phyloP scores from a whole-genome alignment of 2,113 vertebrate species.

The Rhea pennata region DNA sequence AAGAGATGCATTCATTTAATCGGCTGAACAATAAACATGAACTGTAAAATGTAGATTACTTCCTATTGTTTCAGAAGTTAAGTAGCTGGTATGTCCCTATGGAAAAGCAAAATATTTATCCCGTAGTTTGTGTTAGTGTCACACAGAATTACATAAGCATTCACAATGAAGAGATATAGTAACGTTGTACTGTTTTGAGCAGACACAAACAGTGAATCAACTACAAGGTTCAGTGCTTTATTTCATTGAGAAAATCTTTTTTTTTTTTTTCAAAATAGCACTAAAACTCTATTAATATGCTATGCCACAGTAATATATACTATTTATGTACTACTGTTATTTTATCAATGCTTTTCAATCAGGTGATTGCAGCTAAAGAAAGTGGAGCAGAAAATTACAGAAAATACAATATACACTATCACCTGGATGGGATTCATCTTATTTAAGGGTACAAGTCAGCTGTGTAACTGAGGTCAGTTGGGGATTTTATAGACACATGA shows the following conservation, averaged over 20 bases:
- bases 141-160: background rate
- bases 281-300: background rate
- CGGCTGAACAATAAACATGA: slow-evolving; percentile 15
- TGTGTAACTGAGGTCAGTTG: background rate
- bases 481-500: background rate
- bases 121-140: background rate
- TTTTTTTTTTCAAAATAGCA: background rate
- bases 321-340: background rate
- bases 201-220: background rate
- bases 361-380: background rate
- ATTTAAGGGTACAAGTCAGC: background rate
- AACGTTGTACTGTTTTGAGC: background rate
- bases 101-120: slow-evolving; percentile 32
- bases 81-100: background rate
- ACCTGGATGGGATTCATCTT: background rate
- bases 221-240: background rate
- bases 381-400: background rate
- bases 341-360: background rate
- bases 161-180: background rate
- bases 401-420: background rate
- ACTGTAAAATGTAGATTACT: background rate
- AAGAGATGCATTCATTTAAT: slow-evolving; percentile 22
- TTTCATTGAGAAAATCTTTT: background rate
- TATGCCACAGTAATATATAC: background rate
- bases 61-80: slow-evolving; percentile 19